Conservation (phyloP, 2,888 invertebrate species). For the Oligia latruncula region DNA sequence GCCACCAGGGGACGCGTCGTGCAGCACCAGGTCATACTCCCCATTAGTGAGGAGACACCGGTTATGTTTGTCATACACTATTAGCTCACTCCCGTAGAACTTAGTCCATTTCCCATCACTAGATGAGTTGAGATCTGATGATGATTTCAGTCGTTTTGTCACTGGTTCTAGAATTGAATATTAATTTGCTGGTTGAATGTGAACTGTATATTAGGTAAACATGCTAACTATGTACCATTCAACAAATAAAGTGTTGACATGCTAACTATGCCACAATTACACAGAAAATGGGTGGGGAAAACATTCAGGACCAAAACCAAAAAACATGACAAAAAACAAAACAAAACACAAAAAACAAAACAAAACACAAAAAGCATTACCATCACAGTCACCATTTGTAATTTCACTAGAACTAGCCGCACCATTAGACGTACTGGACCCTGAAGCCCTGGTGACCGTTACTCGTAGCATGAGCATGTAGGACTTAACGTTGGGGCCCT, state of each 20-base stretch:
- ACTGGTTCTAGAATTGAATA: constrained; percentile 90
- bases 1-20: constrained; percentile 94
- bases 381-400: constrained; percentile 88
- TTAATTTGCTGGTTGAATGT: neutral
- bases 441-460: constrained; percentile 83
- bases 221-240: constrained; percentile 30
- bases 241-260: constrained; percentile 29
- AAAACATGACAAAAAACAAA: constrained; percentile 33
- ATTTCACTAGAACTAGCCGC: constrained; percentile 85
- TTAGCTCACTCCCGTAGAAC: constrained; percentile 94
- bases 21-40: constrained; percentile 96
- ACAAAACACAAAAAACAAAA: constrained; percentile 55
- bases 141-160: constrained; percentile 92
- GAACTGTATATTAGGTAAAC: neutral
- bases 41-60: constrained; percentile 96
- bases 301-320: constrained; percentile 28
- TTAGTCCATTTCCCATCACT: constrained; percentile 88
- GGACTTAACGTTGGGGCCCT: constrained; percentile 95
- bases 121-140: constrained; percentile 80
- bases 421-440: constrained; percentile 71
- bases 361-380: constrained; percentile 71
- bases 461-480: constrained; percentile 95
- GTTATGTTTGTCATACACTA: constrained; percentile 97
- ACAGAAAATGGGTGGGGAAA: constrained; percentile 23
- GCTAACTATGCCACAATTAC: constrained; percentile 46